A percentile compares a stretch with the other conserved stretches of the same genome.
phyloP scores from a whole-genome alignment of 2,797 vertebrate genomes.

The Rachycentron canadum region DNA sequence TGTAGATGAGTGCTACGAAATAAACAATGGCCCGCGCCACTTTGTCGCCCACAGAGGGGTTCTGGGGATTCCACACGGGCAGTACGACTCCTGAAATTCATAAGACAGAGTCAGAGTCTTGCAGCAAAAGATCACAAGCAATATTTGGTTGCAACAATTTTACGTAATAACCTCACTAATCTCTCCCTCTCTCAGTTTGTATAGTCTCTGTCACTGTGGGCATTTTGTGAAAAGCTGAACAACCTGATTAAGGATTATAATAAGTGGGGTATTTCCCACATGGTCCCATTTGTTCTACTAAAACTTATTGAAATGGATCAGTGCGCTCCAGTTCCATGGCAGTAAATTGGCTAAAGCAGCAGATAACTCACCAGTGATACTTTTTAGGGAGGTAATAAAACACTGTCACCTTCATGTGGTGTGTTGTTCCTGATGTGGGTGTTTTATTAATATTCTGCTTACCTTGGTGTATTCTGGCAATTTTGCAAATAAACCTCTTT shows the following conservation, averaged over 20 bases:
- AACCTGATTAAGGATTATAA: conserved; percentile 44
- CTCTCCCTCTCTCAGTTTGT: not conserved
- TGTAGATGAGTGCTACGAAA: conserved; percentile 89
- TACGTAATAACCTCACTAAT: conserved; percentile 16
- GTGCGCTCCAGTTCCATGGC: conserved; percentile 1
- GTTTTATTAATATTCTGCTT: conserved; percentile 38
- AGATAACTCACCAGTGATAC: conserved; percentile 4
- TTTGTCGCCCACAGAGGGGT: conserved; percentile 90
- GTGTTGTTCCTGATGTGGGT: not conserved
- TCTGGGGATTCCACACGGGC: conserved; percentile 89
- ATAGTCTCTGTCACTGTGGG: not conserved
- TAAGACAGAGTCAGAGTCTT: not conserved
- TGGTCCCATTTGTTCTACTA: conserved; percentile 27
- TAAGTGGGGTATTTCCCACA: conserved; percentile 29
- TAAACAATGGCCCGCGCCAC: conserved; percentile 91
- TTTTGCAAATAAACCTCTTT: conserved; percentile 17
- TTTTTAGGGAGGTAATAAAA: not conserved
- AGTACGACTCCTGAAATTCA: conserved; percentile 83
- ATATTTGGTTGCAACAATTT: conserved; percentile 2
- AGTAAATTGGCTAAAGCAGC: conserved; percentile 17
- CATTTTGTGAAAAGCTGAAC: conserved; percentile 13
- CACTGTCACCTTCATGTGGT: not conserved
- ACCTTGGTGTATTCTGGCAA: conserved; percentile 26
- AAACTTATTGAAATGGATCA: conserved; percentile 34
- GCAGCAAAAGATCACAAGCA: conserved; percentile 1